Evolutionary conservation across 2,888 invertebrate genomes (phyloP).

Genomic region (Ophioninae sp.): DNA sequence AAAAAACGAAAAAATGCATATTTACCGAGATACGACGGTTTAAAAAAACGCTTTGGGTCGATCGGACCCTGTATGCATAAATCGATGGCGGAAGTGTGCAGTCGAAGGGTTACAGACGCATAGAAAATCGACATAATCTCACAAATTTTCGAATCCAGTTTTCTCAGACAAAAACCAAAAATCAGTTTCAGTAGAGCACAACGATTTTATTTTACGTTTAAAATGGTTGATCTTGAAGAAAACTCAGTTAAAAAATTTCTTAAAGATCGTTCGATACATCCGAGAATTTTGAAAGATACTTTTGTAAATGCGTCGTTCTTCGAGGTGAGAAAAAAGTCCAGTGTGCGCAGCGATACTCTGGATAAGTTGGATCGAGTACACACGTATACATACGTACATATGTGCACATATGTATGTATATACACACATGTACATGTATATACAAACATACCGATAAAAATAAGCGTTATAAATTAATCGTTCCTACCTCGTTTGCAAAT

Average conservation of each 20-base stretch:
- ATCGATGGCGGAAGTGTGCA: too few species aligned
- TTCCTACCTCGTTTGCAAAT: conserved; percentile 66
- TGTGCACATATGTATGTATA: background rate
- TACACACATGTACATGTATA: background rate
- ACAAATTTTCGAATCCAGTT: too few species aligned
- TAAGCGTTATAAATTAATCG: conserved; percentile 59
- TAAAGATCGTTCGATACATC: background rate
- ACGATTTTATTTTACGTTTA: too few species aligned
- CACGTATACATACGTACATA: conserved; percentile 5
- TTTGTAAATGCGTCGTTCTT: conserved; percentile 33
- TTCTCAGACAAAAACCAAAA: too few species aligned
- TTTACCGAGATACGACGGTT: too few species aligned
- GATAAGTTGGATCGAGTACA: conserved; percentile 25
- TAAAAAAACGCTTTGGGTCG: too few species aligned
- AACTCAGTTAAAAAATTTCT: background rate
- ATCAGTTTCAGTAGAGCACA: too few species aligned
- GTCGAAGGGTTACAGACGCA: too few species aligned
- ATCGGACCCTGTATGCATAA: too few species aligned
- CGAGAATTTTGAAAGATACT: conserved; percentile 1
- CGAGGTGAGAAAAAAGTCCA: conserved; percentile 30
- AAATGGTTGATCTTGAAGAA: too few species aligned
- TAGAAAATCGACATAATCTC: too few species aligned
- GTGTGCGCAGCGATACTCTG: conserved; percentile 21
- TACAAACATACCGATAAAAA: conserved; percentile 14
- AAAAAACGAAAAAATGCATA: too few species aligned